These are phyloP conservation scores for Opisthograptis luteolata DNA, from an alignment of 2,888 invertebrate genomes.

Conservation along the genomic window DNA sequence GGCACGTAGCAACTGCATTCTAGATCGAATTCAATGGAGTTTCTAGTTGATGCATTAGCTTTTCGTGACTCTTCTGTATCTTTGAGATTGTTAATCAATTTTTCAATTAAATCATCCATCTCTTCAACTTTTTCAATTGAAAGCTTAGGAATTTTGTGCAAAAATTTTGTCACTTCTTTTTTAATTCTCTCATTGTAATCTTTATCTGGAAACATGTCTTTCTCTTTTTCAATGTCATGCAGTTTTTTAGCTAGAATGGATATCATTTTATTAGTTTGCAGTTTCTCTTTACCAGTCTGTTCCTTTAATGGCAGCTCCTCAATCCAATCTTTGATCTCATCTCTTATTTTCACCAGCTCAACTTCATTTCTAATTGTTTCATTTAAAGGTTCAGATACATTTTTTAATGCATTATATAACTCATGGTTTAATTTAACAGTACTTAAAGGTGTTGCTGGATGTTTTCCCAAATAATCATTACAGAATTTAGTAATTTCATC, in stretches of 20 bases:
- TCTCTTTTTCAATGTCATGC: slow-evolving; percentile 52
- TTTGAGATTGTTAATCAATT: slow-evolving; percentile 45
- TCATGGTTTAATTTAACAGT: slow-evolving; percentile 47
- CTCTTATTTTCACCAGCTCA: slow-evolving; percentile 53
- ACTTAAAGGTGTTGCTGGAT: slow-evolving; percentile 46
- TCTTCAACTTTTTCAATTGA: slow-evolving; percentile 29
- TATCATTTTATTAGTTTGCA: slow-evolving; percentile 48
- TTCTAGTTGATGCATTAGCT: slow-evolving; percentile 34
- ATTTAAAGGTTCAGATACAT: slow-evolving; percentile 50
- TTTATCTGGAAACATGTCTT: slow-evolving; percentile 27
- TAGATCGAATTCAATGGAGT: slow-evolving; percentile 15
- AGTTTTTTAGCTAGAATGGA: slow-evolving; percentile 51
- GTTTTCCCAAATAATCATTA: slow-evolving; percentile 50
- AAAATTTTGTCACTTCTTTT: slow-evolving; percentile 50
- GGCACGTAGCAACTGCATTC: neutral
- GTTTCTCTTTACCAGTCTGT: slow-evolving; percentile 36
- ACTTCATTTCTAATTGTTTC: slow-evolving; percentile 52
- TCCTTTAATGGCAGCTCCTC: slow-evolving; percentile 47
- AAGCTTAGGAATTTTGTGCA: slow-evolving; percentile 51
- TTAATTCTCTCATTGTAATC: slow-evolving; percentile 39
- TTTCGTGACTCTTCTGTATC: slow-evolving; percentile 43
- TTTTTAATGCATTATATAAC: slow-evolving; percentile 51
- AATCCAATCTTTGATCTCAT: slow-evolving; percentile 53
- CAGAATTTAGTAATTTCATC: slow-evolving; percentile 56
- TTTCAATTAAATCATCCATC: slow-evolving; percentile 33